Conservation (phyloP, 2,888 invertebrate species). For the Euclidia mi region DNA sequence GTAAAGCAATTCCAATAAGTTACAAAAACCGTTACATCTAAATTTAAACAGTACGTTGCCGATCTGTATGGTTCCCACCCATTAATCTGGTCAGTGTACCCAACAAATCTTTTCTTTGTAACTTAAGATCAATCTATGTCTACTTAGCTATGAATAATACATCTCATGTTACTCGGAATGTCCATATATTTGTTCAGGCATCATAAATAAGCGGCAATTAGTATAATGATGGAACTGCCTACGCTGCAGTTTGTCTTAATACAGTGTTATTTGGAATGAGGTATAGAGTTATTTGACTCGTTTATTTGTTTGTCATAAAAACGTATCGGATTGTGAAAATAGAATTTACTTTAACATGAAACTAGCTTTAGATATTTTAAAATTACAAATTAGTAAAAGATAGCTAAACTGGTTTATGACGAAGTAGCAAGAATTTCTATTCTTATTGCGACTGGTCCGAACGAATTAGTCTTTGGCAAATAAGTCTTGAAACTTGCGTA, state of each 20-base stretch:
- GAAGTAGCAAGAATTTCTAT: too few species aligned
- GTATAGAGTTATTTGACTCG: too few species aligned
- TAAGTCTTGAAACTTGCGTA: too few species aligned
- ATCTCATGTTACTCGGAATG: constrained; percentile 57
- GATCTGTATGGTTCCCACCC: constrained; percentile 59
- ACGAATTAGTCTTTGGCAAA: too few species aligned
- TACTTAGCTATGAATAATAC: constrained; percentile 74
- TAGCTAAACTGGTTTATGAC: too few species aligned
- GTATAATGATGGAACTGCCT: constrained; percentile 53
- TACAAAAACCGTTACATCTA: constrained; percentile 71
- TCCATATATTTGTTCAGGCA: constrained; percentile 61
- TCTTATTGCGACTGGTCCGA: too few species aligned
- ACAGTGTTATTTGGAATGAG: constrained; percentile 28
- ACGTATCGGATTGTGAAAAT: too few species aligned
- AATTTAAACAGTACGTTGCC: constrained; percentile 67
- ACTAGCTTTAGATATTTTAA: too few species aligned
- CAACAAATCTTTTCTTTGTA: constrained; percentile 80
- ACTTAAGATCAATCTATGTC: constrained; percentile 76
- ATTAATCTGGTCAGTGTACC: constrained; percentile 73
- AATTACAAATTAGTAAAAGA: too few species aligned
- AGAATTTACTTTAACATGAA: too few species aligned
- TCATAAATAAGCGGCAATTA: constrained; percentile 55
- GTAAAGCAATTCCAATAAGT: constrained; percentile 66
- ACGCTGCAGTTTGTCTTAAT: constrained; percentile 31
- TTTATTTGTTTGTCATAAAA: too few species aligned